Evolutionary conservation across 92 coral and sea anemone genomes (phyloP).

Genomic region (Muricea muricata): DNA sequence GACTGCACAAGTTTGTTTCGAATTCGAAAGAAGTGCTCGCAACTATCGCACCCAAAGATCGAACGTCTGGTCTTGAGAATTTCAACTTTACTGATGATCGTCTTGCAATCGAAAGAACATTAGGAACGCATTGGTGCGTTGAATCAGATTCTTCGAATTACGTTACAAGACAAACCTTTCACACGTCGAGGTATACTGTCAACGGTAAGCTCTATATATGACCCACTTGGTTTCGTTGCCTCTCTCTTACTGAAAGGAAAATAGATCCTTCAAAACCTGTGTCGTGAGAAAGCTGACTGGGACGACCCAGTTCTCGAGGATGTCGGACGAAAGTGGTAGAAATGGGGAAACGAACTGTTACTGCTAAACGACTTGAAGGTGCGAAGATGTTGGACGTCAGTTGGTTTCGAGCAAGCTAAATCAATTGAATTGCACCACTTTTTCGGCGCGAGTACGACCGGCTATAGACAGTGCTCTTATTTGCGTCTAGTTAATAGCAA

Average conservation of each 20-base stretch:
- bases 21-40: too few species aligned
- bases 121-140: too few species aligned
- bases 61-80: neutral
- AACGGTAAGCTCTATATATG: constrained; percentile 6
- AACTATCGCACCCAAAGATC: neutral
- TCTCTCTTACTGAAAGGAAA: neutral
- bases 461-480: neutral
- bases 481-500: constrained; percentile 26
- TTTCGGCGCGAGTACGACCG: too few species aligned
- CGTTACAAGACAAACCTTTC: neutral
- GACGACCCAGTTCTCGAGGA: neutral
- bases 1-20: neutral
- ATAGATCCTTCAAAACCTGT: neutral
- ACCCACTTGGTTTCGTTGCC: neutral
- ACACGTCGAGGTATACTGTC: neutral
- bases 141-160: neutral
- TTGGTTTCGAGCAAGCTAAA: constrained; percentile 44
- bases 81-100: neutral
- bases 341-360: neutral
- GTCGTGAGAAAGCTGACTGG: neutral
- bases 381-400: constrained; percentile 60
- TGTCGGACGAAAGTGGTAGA: neutral
- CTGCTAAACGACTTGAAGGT: constrained; percentile 33
- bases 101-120: neutral
- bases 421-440: constrained; percentile 32